Conservation (phyloP, 2,113 vertebrate species). For the Sphyrna mokarran region DNA sequence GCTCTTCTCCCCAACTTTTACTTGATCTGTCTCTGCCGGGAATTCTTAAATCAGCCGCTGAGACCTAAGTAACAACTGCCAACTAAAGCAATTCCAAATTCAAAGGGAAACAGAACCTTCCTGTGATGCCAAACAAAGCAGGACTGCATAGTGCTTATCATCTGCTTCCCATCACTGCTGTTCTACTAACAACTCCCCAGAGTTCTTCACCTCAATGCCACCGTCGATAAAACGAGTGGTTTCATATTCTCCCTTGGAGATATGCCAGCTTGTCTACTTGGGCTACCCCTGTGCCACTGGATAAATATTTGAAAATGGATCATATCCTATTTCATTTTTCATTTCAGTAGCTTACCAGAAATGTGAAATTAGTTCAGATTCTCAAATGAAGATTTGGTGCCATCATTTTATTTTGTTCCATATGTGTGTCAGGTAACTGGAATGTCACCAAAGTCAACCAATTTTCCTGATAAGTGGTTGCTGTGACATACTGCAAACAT, state of each 20-base stretch:
- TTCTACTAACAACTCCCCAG: neutral
- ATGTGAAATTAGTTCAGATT: neutral
- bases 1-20: neutral
- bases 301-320: neutral
- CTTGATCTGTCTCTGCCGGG: neutral
- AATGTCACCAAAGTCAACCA: neutral
- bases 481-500: neutral
- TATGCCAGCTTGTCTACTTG: neutral
- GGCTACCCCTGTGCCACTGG: neutral
- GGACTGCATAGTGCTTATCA: neutral
- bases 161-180: neutral
- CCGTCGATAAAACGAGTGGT: neutral
- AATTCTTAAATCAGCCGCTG: neutral
- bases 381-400: neutral
- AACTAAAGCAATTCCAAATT: too few species aligned
- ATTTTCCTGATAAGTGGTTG: neutral
- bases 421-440: neutral
- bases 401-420: neutral
- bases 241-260: neutral
- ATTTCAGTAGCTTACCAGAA: neutral
- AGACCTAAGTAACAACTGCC: too few species aligned
- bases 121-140: neutral
- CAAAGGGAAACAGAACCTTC: neutral
- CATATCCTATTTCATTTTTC: neutral
- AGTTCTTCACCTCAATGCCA: neutral